Conservation (phyloP, 2,797 vertebrate genomes). For the Kryptolebias ocellatus region DNA sequence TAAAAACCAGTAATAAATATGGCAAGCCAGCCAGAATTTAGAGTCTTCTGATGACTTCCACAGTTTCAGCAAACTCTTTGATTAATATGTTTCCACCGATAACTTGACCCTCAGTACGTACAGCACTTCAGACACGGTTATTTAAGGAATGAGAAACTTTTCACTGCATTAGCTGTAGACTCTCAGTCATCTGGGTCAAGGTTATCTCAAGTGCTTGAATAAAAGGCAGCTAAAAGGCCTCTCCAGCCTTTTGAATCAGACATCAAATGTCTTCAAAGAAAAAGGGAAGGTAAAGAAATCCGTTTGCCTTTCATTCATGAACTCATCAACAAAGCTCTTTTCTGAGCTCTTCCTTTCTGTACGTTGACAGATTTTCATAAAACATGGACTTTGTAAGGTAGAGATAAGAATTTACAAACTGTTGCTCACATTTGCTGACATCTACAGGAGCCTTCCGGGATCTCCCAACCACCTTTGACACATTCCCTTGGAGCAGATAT, state of each 20-base stretch:
- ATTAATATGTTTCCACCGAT: no score
- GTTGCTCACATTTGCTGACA: slow-evolving; percentile 44
- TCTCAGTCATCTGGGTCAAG: not conserved
- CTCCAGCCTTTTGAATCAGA: not conserved
- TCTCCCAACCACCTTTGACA: slow-evolving; percentile 55
- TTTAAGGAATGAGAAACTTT: not conserved
- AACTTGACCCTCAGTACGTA: not conserved
- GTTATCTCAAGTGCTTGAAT: not conserved
- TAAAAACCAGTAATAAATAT: no score
- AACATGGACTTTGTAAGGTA: slow-evolving; percentile 49
- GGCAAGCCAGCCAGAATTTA: no score
- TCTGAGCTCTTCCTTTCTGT: slow-evolving; percentile 27
- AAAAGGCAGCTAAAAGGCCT: not conserved
- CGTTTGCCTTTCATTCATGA: not conserved
- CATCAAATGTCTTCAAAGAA: not conserved
- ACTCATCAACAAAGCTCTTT: slow-evolving; percentile 33
- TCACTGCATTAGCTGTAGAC: not conserved
- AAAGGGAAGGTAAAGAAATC: not conserved
- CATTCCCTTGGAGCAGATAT: slow-evolving; percentile 41
- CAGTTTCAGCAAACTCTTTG: no score
- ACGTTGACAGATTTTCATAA: slow-evolving; percentile 63
- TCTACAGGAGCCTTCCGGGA: slow-evolving; percentile 53
- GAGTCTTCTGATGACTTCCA: no score
- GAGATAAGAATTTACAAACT: slow-evolving; percentile 61
- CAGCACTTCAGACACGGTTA: not conserved